Evolutionary conservation across 2,113 vertebrate species (phyloP), one percentile per base, ranked within the genome.

Genomic region (Pithys albifrons): DNA sequence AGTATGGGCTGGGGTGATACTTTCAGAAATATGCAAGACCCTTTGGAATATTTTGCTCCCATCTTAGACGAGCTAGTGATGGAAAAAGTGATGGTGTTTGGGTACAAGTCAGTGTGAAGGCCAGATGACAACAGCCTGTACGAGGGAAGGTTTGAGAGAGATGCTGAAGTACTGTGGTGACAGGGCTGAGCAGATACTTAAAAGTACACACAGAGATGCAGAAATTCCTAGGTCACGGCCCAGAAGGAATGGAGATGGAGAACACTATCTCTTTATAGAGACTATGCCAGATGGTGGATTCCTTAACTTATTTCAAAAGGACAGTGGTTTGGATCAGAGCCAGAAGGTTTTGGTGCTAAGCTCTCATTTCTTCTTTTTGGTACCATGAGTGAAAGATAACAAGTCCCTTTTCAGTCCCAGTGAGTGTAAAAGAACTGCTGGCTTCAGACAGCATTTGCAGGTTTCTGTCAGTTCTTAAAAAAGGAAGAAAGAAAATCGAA

Each of bases 401-500:
- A 86, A 91, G 75, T 83, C 39, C 24, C 31, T 95, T 69, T 52
- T 67, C 33, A 31, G 45, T 70, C 64, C 29, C 61, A 51, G 11
- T 61, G 58, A 83, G 22, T n/a, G 37, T 76, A 72, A 49, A 79
- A 75, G 61, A 75, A 81, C 64, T 45, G 54, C 58, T 88, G 58
- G 37, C 62, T 95, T 85, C 81, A 75, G 61, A 64, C 62, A 73
- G 31, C n/a, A 19, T 92, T 83, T 90, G 49, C 17, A 79, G 24
- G 12, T 75, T 96, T 91, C 71, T 88, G 14, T 72, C 55, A 33
- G 35, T 86, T 93, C 69, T 66, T 85, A 19, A 85, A 80, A 94
- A 81, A 65, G 13, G 41, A 59, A 24, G 20, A 72, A 96, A 79
- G 39, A 61, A 86, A 66, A 73, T 52, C 10, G 51, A 64, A 64